A percentile compares a stretch with the other conserved stretches of the same genome.
Conservation (phyloP, 2,113 vertebrate genomes). For the Zosterops pallidus region DNA sequence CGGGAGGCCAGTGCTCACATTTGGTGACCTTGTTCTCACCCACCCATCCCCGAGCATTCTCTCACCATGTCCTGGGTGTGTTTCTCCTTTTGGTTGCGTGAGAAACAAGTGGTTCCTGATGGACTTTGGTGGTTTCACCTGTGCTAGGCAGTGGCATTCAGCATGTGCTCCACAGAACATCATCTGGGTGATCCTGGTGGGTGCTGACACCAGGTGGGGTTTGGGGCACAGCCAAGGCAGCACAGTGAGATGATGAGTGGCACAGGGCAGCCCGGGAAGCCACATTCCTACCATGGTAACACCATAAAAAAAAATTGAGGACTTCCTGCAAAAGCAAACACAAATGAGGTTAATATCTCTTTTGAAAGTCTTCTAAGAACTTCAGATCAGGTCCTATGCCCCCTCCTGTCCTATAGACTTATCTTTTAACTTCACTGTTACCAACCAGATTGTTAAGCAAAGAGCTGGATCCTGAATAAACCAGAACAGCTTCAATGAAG, state of each 20-base stretch:
- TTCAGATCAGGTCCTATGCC: background rate
- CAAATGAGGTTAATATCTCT: background rate
- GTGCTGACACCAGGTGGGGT: background rate
- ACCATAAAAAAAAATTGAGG: background rate
- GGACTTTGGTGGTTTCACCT: background rate
- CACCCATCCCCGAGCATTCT: accelerated
- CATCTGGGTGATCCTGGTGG: background rate
- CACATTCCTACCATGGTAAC: background rate
- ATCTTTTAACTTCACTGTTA: background rate
- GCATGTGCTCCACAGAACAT: accelerated
- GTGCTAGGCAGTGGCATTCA: background rate
- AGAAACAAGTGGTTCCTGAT: background rate
- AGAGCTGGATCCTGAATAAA: background rate
- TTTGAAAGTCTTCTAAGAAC: background rate
- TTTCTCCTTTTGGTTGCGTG: background rate
- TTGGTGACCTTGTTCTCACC: background rate
- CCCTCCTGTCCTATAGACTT: background rate
- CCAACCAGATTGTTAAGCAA: background rate
- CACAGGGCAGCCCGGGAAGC: accelerated
- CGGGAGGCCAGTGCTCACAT: accelerated
- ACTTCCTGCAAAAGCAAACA: background rate
- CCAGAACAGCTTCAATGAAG: background rate
- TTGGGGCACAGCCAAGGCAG: background rate
- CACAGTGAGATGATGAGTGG: background rate
- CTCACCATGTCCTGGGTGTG: accelerated